A percentile compares a stretch with the other conserved stretches of the same genome.
Conservation (phyloP, 2,888 invertebrate genomes). For the Steinernema scapterisci region DNA sequence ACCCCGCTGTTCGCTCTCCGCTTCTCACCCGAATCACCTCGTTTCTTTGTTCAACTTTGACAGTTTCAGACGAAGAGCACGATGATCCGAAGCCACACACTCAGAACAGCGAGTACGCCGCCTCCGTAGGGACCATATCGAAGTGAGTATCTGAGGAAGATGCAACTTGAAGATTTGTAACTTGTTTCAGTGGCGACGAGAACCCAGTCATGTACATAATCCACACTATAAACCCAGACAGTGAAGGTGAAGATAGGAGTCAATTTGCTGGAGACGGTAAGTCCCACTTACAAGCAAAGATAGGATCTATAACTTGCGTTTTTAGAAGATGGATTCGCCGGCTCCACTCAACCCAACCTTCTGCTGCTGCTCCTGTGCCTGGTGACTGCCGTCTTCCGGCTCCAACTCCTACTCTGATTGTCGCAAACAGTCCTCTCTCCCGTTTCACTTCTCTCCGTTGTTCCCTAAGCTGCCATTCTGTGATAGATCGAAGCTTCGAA, state of each 20-base stretch:
- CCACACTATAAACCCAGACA: constrained; percentile 46
- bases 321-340: constrained; percentile 22
- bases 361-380: constrained; percentile 2
- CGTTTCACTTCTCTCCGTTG: background rate
- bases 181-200: constrained; percentile 26
- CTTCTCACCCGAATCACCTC: background rate
- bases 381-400: constrained; percentile 25
- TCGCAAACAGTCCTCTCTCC: constrained; percentile 2
- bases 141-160: background rate
- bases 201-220: constrained; percentile 60
- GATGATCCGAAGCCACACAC: constrained; percentile 28
- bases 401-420: constrained; percentile 3
- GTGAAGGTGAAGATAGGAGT: constrained; percentile 20
- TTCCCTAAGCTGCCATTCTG: constrained; percentile 26
- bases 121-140: background rate
- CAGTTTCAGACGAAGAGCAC: constrained; percentile 27
- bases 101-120: constrained; percentile 19
- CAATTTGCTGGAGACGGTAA: background rate
- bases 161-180: background rate
- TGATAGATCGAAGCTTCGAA: constrained; percentile 16
- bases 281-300: background rate
- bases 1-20: background rate
- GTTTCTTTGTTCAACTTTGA: background rate
- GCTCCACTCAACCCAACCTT: background rate
- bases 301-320: background rate